Base-by-base conservation (phyloP, 2,888 invertebrate species). In the Gari tellinella region DNA sequence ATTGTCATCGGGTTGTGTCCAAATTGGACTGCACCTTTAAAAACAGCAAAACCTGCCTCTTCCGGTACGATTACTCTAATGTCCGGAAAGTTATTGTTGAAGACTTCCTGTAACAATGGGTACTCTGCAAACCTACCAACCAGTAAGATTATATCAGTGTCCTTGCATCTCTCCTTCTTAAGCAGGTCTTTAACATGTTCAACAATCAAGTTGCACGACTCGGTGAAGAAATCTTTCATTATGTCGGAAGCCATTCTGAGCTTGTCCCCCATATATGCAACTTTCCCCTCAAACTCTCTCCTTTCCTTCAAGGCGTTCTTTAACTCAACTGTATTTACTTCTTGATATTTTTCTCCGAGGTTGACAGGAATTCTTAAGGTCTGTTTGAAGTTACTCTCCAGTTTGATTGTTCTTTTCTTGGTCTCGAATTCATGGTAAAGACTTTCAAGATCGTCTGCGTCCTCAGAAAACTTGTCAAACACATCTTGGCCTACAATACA, bases 111-210 rank as follows among this genome's bases (percentile, higher is more conserved):
- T 17, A 84, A 46, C 12, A 81, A 45, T 0, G 77, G 75, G 0
- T 65, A 80, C 60, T 84, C 84, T 1, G 84, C 73, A 37, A 84
- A 82, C 2, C 84, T 82, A 5, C 84, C 84, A 5, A 84, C 81
- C 21, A 83, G 37, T 1, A 83, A 51, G 15, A 83, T 80, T 0
- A 72, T 80, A 10, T 60, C 45, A 25, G 74, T 77, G 15, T 77
- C 77, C 48, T 46, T 45, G 14, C 69, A 64, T 19, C 66, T 64
- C 38, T 68, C 57, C 3, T 78, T 49, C 40, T 45, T 43, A 0
- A 81, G 63, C 26, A 81, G 55, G 15, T 69, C 51, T 45, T 55
- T 38, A 0, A 81, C 80, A 62, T 83, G 81, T 21, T 73, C 62
- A 8, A 83, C 60, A 23, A 69, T 79, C 4, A 57, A 65, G 21